A percentile compares a stretch with the other conserved stretches of the same genome.
phyloP scores from a whole-genome alignment of 2,888 invertebrate species.

The Octonoba sinensis region DNA sequence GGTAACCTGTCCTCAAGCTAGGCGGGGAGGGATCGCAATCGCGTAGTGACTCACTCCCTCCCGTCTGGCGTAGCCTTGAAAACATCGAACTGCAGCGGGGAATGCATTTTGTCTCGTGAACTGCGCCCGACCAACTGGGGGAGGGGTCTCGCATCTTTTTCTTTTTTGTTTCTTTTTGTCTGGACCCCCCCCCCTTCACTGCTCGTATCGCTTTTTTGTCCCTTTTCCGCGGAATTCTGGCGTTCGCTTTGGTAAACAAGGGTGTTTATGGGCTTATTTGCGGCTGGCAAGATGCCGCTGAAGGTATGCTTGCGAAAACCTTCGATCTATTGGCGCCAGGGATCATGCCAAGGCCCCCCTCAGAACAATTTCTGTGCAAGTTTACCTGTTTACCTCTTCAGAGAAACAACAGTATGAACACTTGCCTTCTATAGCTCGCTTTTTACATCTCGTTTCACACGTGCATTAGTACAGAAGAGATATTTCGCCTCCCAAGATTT shows the following conservation, averaged over 20 bases:
- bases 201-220: not conserved
- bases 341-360: too few relatives aligned
- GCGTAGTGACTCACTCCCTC: conserved; percentile 53
- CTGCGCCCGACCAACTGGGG: conserved; percentile 11
- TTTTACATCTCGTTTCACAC: too few relatives aligned
- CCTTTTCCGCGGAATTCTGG: conserved; percentile 5
- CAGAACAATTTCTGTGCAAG: too few relatives aligned
- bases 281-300: not conserved
- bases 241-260: conserved; percentile 44
- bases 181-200: not conserved
- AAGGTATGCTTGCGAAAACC: too few relatives aligned
- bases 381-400: too few relatives aligned
- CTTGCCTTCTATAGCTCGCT: too few relatives aligned
- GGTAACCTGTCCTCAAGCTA: conserved; percentile 31
- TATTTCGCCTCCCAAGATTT: too few relatives aligned
- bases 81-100: conserved; percentile 55
- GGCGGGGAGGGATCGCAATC: conserved; percentile 18
- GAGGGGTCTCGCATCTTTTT: conserved; percentile 13
- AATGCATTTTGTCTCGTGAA: conserved; percentile 38
- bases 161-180: conserved; percentile 16
- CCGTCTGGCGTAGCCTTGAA: conserved; percentile 58
- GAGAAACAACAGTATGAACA: too few relatives aligned
- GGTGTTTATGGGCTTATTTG: conserved; percentile 34
- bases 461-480: too few relatives aligned
- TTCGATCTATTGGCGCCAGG: too few relatives aligned